Percentiles rank a stretch among this genome's conserved stretches.
phyloP scores from a whole-genome alignment of 2,797 vertebrate genomes.

The Pampus argenteus region DNA sequence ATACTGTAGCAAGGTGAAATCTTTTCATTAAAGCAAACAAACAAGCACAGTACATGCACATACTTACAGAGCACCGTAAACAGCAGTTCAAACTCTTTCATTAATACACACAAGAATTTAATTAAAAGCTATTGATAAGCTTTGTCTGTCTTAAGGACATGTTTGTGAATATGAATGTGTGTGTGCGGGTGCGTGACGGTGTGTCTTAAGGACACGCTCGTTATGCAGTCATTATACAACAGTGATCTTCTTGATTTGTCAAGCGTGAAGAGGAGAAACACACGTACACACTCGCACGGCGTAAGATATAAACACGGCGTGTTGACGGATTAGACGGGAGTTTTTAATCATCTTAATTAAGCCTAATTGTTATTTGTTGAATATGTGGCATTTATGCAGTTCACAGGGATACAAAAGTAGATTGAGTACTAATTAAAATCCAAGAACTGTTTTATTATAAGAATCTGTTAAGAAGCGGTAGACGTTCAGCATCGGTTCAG shows the following conservation, averaged over 20 bases:
- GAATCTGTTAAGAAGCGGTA: conserved; percentile 45
- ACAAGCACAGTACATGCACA: conserved; percentile 47
- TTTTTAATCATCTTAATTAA: conserved; percentile 84
- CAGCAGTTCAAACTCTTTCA: conserved; percentile 65
- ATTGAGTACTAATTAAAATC: conserved; percentile 70
- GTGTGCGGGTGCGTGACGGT: conserved; percentile 36
- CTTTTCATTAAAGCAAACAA: conserved; percentile 78
- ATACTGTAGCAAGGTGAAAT: conserved; percentile 72
- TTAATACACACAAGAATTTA: conserved; percentile 79
- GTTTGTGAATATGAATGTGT: conserved; percentile 64
- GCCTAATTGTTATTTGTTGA: conserved; percentile 78
- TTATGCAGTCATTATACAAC: conserved; percentile 66
- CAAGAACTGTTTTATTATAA: conserved; percentile 63
- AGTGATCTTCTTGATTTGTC: conserved; percentile 75
- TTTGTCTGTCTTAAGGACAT: conserved; percentile 79
- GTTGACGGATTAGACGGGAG: conserved; percentile 71
- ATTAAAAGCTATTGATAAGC: conserved; percentile 83
- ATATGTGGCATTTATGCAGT: conserved; percentile 76
- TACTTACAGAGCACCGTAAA: conserved; percentile 50
- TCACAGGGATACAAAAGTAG: conserved; percentile 63
- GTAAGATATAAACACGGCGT: conserved; percentile 53
- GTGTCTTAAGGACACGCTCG: conserved; percentile 70
- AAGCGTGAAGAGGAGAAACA: conserved; percentile 61
- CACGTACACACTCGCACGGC: conserved; percentile 31
- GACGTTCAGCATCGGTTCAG: neutral